These are phyloP conservation scores for Pelecanoides urinatrix DNA, from an alignment of 2,113 vertebrate species.

Conservation along the genomic window DNA sequence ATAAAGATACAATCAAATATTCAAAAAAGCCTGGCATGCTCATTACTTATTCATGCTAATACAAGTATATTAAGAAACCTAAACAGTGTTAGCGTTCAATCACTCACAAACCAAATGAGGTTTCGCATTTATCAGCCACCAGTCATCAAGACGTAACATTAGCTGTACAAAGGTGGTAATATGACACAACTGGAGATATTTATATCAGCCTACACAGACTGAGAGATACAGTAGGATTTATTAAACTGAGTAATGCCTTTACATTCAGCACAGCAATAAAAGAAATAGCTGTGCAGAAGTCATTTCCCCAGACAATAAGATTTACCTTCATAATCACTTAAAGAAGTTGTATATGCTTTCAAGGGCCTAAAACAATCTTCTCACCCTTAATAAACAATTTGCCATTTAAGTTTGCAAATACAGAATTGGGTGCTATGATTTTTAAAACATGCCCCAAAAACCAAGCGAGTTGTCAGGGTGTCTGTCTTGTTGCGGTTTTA, in stretches of 20 bases:
- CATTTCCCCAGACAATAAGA: constrained; percentile 76
- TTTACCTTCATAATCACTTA: constrained; percentile 74
- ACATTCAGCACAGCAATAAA: constrained; percentile 72
- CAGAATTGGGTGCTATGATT: not conserved
- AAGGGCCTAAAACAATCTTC: constrained; percentile 41
- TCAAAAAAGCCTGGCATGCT: constrained; percentile 88
- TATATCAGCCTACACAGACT: constrained; percentile 76
- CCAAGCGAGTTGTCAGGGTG: not conserved
- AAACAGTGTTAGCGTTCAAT: constrained; percentile 93
- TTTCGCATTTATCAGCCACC: constrained; percentile 89
- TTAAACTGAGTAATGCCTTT: constrained; percentile 77
- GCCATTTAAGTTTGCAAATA: constrained; percentile 44
- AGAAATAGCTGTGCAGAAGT: constrained; percentile 74
- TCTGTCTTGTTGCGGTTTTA: not conserved
- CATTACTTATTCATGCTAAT: constrained; percentile 99
- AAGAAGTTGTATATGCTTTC: constrained; percentile 59
- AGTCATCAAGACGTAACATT: constrained; percentile 72
- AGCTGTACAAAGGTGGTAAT: constrained; percentile 79
- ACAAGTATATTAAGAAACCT: constrained; percentile 99
- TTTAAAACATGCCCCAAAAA: not conserved
- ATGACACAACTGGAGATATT: constrained; percentile 80
- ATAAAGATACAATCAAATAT: constrained; percentile 97
- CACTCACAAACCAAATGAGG: constrained; percentile 94
- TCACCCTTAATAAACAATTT: constrained; percentile 54
- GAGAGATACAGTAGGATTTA: constrained; percentile 79